Evolutionary conservation across 1,140 invertebrate genomes (phyloP).

Genomic region (Cyclina sinensis): DNA sequence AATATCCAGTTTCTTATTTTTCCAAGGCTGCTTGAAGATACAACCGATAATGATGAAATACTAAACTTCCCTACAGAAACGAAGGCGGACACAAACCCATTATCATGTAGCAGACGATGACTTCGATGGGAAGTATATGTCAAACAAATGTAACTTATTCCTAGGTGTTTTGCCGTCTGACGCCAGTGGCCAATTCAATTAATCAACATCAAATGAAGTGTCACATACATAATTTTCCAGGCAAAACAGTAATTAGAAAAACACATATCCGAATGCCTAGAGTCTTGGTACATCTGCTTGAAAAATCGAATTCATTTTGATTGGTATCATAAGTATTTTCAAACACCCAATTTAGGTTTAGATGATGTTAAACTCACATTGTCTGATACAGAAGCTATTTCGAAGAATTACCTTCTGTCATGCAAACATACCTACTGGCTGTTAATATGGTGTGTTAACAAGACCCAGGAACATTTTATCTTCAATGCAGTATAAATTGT

Average conservation of each 20-base stretch:
- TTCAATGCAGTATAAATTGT: no score
- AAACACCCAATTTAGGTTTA: background rate
- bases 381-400: background rate
- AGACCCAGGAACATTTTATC: no score
- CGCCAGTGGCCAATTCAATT: slow-evolving; percentile 24
- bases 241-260: slow-evolving; percentile 38
- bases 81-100: no score
- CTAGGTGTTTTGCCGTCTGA: background rate
- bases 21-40: no score
- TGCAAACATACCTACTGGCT: no score
- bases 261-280: slow-evolving; percentile 20
- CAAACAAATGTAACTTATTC: slow-evolving; percentile 5
- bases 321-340: background rate
- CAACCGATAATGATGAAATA: no score
- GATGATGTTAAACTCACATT: background rate
- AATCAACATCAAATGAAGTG: slow-evolving; percentile 25
- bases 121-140: background rate
- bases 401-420: no score
- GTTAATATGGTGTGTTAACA: no score
- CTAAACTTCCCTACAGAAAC: no score
- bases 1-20: no score
- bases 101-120: background rate
- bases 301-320: slow-evolving; percentile 1
- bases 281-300: background rate
- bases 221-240: slow-evolving; percentile 27